Evolutionary conservation across 2,797 vertebrate species (phyloP), one percentile per base, ranked within the genome.

Genomic region (Tiaroga cobitis): DNA sequence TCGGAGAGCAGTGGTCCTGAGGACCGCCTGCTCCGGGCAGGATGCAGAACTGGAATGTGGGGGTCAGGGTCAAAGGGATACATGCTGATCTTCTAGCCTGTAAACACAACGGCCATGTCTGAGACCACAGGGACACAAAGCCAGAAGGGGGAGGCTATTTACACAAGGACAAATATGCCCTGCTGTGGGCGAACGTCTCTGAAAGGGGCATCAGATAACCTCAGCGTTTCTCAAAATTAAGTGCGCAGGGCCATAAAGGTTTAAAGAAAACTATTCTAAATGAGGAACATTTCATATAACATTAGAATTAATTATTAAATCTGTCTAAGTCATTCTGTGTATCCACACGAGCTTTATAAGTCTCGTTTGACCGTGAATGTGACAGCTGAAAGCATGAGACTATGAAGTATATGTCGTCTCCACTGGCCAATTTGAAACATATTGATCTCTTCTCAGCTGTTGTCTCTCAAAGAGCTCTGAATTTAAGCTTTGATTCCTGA

Each of bases 391-490:
- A 51, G n/a, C 32, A 39, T 37, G 43, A 7, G 4, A n/a, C 72
- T 76, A 39, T 69, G 56, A 81, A 78, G 1, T 65, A 84, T 84
- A 77, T 34, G 15, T 61, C 76, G 19, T 70, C 76, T 81, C 81
- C 49, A 5, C 75, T 69, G 51, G 46, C 5, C 76, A 72, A 75
- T 86, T 82, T 26, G 61, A n/a, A 59, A 72, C 61, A 80, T 86
- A 88, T 81, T 49, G 81, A 61, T 69, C 86, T 65, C 86, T 86
- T 41, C 43, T 93, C 92, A 93, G 93, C 92, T 92, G 93, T 89
- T 80, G 85, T 61, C 72, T 61, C 77, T 78, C 75, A 87, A 87
- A 87, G 59, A 72, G 89, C 76, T 86, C 78, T 24, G 63, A 87
- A 90, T 86, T 80, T 75, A 76, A 24, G 46, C 74, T 90, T 83